Percentiles rank a stretch among this genome's conserved stretches.
Evolutionary conservation across 2,888 invertebrate species (phyloP).

Genomic region (Eudasyphora cyanicolor): DNA sequence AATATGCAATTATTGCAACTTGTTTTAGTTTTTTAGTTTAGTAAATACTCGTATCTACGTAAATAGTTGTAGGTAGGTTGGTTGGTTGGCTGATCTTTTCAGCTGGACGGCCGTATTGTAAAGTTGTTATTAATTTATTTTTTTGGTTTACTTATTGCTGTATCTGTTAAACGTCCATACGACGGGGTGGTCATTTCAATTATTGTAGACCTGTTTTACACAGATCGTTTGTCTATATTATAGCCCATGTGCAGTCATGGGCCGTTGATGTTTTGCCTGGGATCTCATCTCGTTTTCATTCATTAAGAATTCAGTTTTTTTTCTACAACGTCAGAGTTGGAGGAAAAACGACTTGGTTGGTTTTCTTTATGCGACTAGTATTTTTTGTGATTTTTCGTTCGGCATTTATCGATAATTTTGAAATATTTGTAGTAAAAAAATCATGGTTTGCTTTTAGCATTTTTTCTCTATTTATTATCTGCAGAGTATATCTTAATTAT

Average conservation of each 20-base stretch:
- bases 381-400: background rate
- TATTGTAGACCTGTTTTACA: slow-evolving; percentile 53
- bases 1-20: slow-evolving; percentile 42
- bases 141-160: slow-evolving; percentile 20
- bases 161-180: slow-evolving; percentile 61
- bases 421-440: background rate
- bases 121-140: slow-evolving; percentile 25
- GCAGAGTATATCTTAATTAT: slow-evolving; percentile 42
- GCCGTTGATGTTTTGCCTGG: too few species aligned
- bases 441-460: too few species aligned
- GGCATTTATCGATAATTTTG: slow-evolving; percentile 20
- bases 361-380: background rate
- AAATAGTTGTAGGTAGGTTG: background rate
- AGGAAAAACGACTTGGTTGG: background rate
- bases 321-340: background rate
- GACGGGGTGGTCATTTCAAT: slow-evolving; percentile 64
- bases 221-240: background rate
- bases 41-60: background rate
- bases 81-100: background rate
- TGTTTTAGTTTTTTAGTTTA: slow-evolving; percentile 15
- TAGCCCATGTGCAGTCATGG: background rate
- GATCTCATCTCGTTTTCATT: slow-evolving; percentile 60
- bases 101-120: background rate
- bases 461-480: too few species aligned
- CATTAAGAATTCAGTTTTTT: slow-evolving; percentile 61